Evolutionary conservation across 2,888 invertebrate species (phyloP).

Genomic region (Pristionchus maxplancki): DNA sequence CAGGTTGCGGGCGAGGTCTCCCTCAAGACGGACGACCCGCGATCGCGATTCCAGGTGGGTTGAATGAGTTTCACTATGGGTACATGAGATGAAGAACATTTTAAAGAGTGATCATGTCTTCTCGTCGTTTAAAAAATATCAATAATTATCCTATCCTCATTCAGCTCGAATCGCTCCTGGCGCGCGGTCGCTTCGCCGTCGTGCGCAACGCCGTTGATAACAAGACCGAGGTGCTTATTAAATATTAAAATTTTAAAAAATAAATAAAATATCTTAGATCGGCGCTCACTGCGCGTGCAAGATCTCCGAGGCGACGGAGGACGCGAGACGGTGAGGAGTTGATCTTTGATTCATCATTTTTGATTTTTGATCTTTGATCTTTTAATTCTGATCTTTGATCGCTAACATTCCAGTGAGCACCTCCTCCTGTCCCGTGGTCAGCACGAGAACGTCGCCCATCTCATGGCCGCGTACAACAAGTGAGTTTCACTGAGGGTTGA

Average conservation of each 20-base stretch:
- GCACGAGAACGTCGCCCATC: constrained; percentile 88
- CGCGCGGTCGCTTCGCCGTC: constrained; percentile 89
- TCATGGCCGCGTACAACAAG: constrained; percentile 82
- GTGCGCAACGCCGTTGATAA: constrained; percentile 88
- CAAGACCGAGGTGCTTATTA: constrained; percentile 68
- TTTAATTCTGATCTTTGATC: not conserved
- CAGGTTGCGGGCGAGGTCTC: constrained; percentile 27
- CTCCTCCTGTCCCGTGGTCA: constrained; percentile 78
- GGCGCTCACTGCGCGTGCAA: constrained; percentile 49
- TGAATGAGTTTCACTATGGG: constrained; percentile 82
- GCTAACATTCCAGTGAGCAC: not conserved
- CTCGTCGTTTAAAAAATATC: not conserved
- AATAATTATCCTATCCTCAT: not conserved
- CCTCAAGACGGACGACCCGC: constrained; percentile 59
- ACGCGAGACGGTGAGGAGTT: constrained; percentile 6
- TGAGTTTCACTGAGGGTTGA: constrained; percentile 69
- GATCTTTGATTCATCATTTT: not conserved
- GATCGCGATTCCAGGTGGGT: constrained; percentile 61
- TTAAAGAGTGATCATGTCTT: not conserved
- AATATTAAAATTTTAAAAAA: not conserved
- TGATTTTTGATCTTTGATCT: not conserved
- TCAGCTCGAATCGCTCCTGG: constrained; percentile 79
- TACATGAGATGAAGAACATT: not conserved
- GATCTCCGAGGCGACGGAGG: constrained; percentile 46
- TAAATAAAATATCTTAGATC: constrained; percentile 28